A percentile compares a stretch with the other conserved stretches of the same genome.
These are phyloP conservation scores for Podabrus alpinus DNA, from an alignment of 2,888 invertebrate species.

Conservation along the genomic window DNA sequence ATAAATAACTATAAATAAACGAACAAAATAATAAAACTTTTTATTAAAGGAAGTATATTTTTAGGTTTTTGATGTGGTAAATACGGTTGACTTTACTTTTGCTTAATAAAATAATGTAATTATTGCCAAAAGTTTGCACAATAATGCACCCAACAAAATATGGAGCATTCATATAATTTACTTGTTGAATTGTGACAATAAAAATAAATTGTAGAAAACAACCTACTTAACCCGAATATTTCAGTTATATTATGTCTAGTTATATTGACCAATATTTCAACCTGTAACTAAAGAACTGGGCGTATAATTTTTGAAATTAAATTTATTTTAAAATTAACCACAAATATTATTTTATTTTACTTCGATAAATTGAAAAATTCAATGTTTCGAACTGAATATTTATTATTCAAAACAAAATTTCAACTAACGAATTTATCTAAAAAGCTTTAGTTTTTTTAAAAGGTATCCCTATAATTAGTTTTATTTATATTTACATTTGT, in stretches of 20 bases:
- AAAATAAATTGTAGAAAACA: neutral
- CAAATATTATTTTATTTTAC: no score
- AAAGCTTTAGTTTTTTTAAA: no score
- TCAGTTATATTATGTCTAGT: no score
- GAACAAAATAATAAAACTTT: neutral
- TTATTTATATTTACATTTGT: no score
- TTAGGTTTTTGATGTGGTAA: neutral
- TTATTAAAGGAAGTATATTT: neutral
- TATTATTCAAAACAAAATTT: neutral
- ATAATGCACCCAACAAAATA: neutral
- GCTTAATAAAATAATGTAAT: neutral
- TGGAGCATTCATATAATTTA: neutral
- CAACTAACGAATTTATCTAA: no score
- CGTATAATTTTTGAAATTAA: no score
- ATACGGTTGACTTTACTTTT: neutral
- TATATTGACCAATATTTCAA: no score
- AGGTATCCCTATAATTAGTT: no score
- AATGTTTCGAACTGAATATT: neutral
- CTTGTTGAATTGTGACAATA: neutral
- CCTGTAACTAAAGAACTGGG: no score
- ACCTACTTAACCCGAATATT: no score
- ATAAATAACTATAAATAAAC: neutral
- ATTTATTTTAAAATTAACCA: no score
- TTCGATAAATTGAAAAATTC: no score
- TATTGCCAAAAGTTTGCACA: neutral